Percentiles rank a stretch among this genome's conserved stretches.
These are phyloP conservation scores for Neoitamus cyanurus DNA, from an alignment of 2,888 invertebrate genomes.

Conservation along the genomic window DNA sequence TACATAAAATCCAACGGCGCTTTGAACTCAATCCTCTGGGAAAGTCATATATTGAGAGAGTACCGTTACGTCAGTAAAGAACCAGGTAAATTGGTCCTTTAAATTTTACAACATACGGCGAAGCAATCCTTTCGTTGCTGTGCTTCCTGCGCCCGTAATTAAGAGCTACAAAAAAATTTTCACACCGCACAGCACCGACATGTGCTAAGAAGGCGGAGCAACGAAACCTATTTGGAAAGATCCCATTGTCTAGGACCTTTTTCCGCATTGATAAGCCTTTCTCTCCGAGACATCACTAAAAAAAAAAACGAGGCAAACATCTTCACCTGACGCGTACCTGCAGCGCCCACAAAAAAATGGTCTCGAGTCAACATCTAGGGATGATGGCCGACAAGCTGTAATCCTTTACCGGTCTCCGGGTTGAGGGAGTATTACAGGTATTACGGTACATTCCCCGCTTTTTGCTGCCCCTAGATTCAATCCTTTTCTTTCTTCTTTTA, in stretches of 20 bases:
- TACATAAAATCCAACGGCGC: background rate
- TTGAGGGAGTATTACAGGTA: background rate
- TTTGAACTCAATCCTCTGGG: background rate
- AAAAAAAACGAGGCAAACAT: background rate
- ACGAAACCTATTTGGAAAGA: background rate
- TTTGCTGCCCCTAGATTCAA: background rate
- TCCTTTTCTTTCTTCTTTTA: background rate
- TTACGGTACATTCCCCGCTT: conserved; percentile 8
- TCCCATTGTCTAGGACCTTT: background rate
- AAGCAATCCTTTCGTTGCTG: background rate
- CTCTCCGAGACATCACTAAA: background rate
- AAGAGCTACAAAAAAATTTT: background rate
- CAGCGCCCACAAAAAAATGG: background rate
- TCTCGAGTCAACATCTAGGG: background rate
- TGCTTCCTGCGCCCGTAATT: background rate
- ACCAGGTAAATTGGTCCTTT: background rate
- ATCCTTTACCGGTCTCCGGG: background rate
- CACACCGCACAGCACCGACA: background rate
- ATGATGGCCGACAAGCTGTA: background rate
- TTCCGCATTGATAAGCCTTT: background rate
- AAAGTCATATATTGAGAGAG: background rate
- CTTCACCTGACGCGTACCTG: conserved; percentile 32
- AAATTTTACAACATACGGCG: background rate
- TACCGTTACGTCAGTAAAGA: background rate
- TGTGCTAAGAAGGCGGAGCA: conserved; percentile 6